These are phyloP conservation scores for Acleris holmiana DNA, from an alignment of 2,888 invertebrate genomes.

Conservation along the genomic window DNA sequence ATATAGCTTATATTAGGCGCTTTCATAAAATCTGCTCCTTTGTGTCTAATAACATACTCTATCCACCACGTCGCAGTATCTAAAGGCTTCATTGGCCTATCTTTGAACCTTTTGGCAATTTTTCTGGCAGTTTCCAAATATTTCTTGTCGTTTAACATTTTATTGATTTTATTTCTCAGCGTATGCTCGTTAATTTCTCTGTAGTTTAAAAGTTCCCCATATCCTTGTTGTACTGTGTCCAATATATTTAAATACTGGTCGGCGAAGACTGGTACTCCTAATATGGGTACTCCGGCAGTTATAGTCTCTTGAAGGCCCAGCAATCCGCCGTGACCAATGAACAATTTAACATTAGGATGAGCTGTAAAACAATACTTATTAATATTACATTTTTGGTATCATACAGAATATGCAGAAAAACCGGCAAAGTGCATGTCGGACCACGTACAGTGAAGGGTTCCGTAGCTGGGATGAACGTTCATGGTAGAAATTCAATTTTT, in stretches of 20 bases:
- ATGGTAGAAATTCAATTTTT: too few relatives aligned
- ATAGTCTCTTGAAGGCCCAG: constrained; percentile 72
- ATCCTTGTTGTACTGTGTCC: constrained; percentile 60
- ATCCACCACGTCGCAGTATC: constrained; percentile 46
- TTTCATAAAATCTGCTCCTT: constrained; percentile 45
- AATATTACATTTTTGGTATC: too few relatives aligned
- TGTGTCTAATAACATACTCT: constrained; percentile 47
- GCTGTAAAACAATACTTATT: constrained; percentile 42
- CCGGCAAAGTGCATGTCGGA: too few relatives aligned
- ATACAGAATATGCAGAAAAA: too few relatives aligned
- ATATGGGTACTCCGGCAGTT: constrained; percentile 66
- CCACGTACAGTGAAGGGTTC: too few relatives aligned
- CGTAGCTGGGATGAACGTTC: too few relatives aligned
- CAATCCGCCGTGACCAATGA: constrained; percentile 72
- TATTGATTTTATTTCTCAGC: constrained; percentile 57
- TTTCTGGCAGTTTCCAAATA: constrained; percentile 41
- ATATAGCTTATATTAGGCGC: constrained; percentile 61
- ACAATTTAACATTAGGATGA: constrained; percentile 68
- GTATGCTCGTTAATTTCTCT: constrained; percentile 55
- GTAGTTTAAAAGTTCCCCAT: constrained; percentile 61
- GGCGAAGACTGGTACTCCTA: constrained; percentile 70
- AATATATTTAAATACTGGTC: constrained; percentile 71
- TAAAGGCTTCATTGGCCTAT: constrained; percentile 43
- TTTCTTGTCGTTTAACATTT: constrained; percentile 57
- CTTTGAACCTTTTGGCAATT: constrained; percentile 42